Evolutionary conservation across 2,888 invertebrate genomes (phyloP), one percentile per base, ranked within the genome.

Genomic region (Dorcus parallelipipedus): DNA sequence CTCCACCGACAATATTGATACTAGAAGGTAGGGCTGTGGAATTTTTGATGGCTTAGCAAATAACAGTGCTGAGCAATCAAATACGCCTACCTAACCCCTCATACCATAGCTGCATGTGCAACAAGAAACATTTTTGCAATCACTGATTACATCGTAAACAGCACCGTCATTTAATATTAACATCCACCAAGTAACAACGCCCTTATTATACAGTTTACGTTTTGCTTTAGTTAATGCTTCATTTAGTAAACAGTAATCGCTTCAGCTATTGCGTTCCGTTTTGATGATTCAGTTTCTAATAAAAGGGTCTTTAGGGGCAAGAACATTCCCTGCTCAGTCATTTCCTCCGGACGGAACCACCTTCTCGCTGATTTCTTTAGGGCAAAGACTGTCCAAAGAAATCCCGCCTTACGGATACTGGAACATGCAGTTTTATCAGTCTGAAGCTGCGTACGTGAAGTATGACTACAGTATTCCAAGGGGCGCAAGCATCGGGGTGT

Each of bases 371-470:
- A 91, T 95, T 72, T 86, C 89, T 67, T 82, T 95, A 74, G 94
- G 95, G 66, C 90, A 93, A 79, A 88, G 91, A 76, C 83, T 94
- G 71, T 90, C 91, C 71, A 90, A 92, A 80, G 90, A 91, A 81
- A 93, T 97, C 75, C 90, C 91, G 73, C 90, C 96, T 64, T 95
- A 95, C 81, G 91, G 95, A 76, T 96, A 96, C 79, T 96, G 96
- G 96, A 95, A 95, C 80, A 93, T 95, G 88, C 95, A 95, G 80
- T 96, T 97, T 80, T 94, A 93, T 80, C 95, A 96, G 79, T 91
- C 93, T 61, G 92, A 95, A 80, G 90, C 95, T 54, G 91, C 93
- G 49, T 95, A 95, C 80, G 91, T 97, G 53, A 91, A 93, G 76
- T 96, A 97, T 77, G 95, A 97, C 80, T 93, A 97, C 79, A 90